These are phyloP conservation scores for Rhysida immarginata DNA, from an alignment of 1,140 invertebrate species.

Conservation along the genomic window DNA sequence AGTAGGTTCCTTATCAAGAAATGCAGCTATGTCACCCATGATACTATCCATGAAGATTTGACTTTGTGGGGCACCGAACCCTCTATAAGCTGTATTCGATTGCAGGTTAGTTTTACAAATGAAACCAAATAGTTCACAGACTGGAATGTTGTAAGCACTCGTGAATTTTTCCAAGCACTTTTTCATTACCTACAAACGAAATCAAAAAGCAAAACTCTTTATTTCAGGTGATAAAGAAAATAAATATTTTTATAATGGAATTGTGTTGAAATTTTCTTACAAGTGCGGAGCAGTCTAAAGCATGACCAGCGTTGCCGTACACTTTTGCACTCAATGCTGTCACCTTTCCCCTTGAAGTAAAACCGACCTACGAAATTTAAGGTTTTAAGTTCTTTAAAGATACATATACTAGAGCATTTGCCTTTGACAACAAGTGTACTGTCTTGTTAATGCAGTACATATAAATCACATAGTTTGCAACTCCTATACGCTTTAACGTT, in stretches of 20 bases:
- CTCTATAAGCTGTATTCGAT: background rate
- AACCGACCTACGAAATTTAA: background rate
- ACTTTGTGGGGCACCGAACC: background rate
- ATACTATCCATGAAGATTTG: background rate
- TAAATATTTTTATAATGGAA: no score
- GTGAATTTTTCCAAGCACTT: background rate
- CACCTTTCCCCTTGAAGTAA: background rate
- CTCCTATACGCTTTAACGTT: no score
- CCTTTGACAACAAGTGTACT: no score
- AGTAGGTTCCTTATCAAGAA: background rate
- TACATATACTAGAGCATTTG: no score
- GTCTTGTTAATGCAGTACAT: no score
- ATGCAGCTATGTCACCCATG: background rate
- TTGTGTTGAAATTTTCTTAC: background rate
- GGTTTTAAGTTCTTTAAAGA: no score
- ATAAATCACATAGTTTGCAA: no score
- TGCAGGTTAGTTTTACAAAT: background rate
- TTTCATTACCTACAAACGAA: background rate
- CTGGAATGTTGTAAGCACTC: background rate
- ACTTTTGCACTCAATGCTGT: background rate
- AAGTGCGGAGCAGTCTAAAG: background rate
- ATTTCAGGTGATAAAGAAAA: no score
- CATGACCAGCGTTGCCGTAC: background rate
- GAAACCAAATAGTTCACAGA: background rate
- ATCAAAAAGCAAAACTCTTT: background rate